Evolutionary conservation across 2,888 invertebrate genomes (phyloP).

Genomic region (Dicycla oo): DNA sequence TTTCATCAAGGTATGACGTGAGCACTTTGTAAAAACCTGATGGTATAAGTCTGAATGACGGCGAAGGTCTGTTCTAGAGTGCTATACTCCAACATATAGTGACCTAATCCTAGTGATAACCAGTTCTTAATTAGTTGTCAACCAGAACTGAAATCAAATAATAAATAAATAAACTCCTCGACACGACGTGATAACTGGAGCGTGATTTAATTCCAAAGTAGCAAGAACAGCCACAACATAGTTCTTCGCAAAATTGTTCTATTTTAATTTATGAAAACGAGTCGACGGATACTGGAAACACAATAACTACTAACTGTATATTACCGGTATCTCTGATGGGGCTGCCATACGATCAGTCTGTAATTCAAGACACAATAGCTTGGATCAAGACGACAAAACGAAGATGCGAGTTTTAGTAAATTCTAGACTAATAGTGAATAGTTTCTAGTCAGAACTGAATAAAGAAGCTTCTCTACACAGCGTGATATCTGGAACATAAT

Average conservation of each 20-base stretch:
- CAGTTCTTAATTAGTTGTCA: not conserved
- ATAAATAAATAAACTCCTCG: not conserved
- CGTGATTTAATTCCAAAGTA: constrained; percentile 16
- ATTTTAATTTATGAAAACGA: not conserved
- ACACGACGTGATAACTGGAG: constrained; percentile 6
- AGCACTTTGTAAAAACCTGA: not conserved
- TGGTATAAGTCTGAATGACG: not conserved
- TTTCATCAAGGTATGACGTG: not conserved
- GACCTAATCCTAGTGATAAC: not conserved
- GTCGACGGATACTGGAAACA: not conserved
- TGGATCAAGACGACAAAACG: not conserved
- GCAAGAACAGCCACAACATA: not conserved
- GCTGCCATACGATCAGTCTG: not conserved
- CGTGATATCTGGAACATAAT: constrained; percentile 19
- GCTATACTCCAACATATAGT: not conserved
- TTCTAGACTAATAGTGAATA: too few relatives aligned
- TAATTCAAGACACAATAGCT: not conserved
- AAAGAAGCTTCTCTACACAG: constrained; percentile 1
- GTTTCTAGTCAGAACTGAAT: not conserved
- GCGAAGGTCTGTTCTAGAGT: not conserved
- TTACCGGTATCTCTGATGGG: not conserved
- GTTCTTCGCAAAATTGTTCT: not conserved
- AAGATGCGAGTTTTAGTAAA: too few relatives aligned
- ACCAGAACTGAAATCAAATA: not conserved
- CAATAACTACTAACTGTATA: too few relatives aligned